A percentile compares a stretch with the other conserved stretches of the same genome.
Conservation (phyloP, 1,140 invertebrate genomes). For the Penaeus vannamei region DNA sequence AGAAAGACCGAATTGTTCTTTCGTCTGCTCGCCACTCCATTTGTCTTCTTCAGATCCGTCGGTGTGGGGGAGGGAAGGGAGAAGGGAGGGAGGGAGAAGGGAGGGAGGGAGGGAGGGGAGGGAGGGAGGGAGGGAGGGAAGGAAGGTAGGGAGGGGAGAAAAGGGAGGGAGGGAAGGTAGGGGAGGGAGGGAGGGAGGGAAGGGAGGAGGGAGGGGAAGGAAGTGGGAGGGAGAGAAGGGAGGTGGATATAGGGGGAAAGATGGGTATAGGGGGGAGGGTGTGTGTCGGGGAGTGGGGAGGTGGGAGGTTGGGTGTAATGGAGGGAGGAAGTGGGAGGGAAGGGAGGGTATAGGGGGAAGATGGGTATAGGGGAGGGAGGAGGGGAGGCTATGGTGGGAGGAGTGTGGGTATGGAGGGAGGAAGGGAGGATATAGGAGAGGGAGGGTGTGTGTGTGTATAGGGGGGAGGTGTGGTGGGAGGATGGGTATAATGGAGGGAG, state of each 20-base stretch:
- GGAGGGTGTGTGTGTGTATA: not conserved
- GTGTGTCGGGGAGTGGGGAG: not conserved
- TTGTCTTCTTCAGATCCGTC: constrained; percentile 56
- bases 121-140: not conserved
- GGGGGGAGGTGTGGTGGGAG: not conserved
- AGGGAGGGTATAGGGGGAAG: not conserved
- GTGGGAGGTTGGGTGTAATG: no score
- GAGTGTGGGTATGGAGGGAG: not conserved
- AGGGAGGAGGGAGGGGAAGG: not conserved
- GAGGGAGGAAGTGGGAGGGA: not conserved
- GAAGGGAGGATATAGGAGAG: not conserved
- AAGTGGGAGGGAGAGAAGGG: not conserved
- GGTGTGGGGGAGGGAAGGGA: constrained; percentile 16
- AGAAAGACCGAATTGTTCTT: constrained; percentile 60
- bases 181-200: not conserved
- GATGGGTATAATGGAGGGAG: not conserved
- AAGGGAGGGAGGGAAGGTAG: no score
- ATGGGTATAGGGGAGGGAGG: not conserved
- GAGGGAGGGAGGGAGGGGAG: not conserved
- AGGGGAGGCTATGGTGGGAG: not conserved
- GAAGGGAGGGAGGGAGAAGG: not conserved
- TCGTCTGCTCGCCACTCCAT: constrained; percentile 61
- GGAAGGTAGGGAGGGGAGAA: not conserved
- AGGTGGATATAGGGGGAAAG: not conserved
- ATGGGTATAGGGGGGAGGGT: not conserved